Evolutionary conservation across 2,888 invertebrate genomes (phyloP), one percentile per base, ranked within the genome.

Genomic region (Eilema griseolum): DNA sequence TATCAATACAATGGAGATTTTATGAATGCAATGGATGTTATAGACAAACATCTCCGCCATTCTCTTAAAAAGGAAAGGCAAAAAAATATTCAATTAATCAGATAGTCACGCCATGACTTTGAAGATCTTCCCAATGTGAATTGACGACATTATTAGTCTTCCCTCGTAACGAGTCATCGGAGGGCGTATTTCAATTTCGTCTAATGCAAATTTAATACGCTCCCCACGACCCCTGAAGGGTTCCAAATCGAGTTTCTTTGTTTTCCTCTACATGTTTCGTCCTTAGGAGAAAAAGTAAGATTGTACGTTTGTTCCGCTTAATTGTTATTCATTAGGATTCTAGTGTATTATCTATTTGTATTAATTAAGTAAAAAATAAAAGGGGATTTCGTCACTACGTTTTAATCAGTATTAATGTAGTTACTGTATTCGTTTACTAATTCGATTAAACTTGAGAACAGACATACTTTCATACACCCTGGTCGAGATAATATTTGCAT

Each of bases 161-260:
- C 90, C 90, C 89, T 88, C 88, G 92, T 92, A 92, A 91, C 92
- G 89, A 92, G 88, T 92, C 92, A 92, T 93, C 89, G 90, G 88
- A 90, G 92, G 94, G 94, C 92, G 95, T 92, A 93, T 93, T 95
- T 94, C 93, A 95, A 95, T 95, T 95, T 90, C 87, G 88, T 89
- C 93, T 94, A 94, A 95, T 95, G 95, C 94, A 95, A 95, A 95
- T 95, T 95, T 95, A 95, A 95, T 95, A 94, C 93, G 89, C 91
- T 91, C 91, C 90, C 90, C 83, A 83, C 84, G 87, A 87, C 82
- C 89, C 87, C 83, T 87, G 88, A 90, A 92, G 92, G 93, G 91
- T 89, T 87, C 87, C 83, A 87, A 90, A 90, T 90, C 88, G 89
- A 90, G 89, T 91, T 92, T 89, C 92, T 92, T 94, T 95, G 93